These are phyloP conservation scores for Masnerella sp. DNA, from an alignment of 2,888 invertebrate genomes.

Conservation along the genomic window DNA sequence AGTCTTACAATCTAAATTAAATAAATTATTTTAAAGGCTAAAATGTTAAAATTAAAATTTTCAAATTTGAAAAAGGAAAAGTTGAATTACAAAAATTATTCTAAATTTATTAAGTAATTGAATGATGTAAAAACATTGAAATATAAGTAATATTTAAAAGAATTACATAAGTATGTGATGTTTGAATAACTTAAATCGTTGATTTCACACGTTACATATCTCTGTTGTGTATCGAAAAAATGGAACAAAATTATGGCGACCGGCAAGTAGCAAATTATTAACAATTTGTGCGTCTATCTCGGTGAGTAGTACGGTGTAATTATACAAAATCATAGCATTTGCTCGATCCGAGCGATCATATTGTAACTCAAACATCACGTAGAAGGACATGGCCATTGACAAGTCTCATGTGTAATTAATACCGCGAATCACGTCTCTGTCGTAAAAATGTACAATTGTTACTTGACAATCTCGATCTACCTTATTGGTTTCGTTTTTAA, in stretches of 20 bases:
- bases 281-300: constrained; percentile 26
- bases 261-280: constrained; percentile 35
- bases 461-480: constrained; percentile 2
- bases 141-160: too few species aligned
- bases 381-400: constrained; percentile 50
- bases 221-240: constrained; percentile 2
- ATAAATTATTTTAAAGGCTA: too few species aligned
- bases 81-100: too few species aligned
- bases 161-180: too few species aligned
- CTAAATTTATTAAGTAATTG: too few species aligned
- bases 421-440: constrained; percentile 10
- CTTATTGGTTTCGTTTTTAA: too few species aligned
- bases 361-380: constrained; percentile 46
- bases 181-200: too few species aligned
- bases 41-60: too few species aligned
- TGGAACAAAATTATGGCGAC: constrained; percentile 4
- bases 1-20: too few species aligned
- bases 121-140: too few species aligned
- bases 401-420: constrained; percentile 41
- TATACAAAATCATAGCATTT: constrained; percentile 50
- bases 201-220: constrained; percentile 31
- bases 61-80: too few species aligned
- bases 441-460: constrained; percentile 10
- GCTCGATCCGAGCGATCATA: constrained; percentile 28
- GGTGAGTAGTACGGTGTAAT: constrained; percentile 31